Conservation (phyloP, 2,113 vertebrate genomes). For the Antigone vipio region DNA sequence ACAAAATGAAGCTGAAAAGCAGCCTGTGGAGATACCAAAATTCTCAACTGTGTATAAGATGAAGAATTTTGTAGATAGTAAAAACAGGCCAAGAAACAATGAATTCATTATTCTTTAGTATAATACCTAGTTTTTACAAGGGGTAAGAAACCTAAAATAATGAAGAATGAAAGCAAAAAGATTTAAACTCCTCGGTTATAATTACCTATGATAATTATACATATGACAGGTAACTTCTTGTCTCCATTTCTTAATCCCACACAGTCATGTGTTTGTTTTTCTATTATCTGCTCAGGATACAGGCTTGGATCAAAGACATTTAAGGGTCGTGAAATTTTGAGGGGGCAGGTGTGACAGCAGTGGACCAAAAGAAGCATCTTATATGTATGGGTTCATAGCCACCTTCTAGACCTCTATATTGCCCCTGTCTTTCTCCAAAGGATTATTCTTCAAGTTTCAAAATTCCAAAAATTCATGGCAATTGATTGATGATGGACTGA, state of each 20-base stretch:
- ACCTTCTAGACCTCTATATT: not conserved
- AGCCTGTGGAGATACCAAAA: not conserved
- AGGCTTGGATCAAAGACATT: not conserved
- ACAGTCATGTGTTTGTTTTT: not conserved
- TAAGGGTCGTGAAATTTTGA: not conserved
- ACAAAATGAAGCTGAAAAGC: not conserved
- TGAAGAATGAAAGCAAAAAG: not conserved
- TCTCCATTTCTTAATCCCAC: slow-evolving; percentile 8
- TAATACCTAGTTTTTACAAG: not conserved
- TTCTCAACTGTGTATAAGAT: not conserved
- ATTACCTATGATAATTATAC: not conserved
- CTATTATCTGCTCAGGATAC: not conserved
- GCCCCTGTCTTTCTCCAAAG: not conserved
- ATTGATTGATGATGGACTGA: not conserved
- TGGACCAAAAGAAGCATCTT: not conserved
- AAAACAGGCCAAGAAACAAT: not conserved
- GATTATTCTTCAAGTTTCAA: not conserved
- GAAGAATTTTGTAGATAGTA: not conserved
- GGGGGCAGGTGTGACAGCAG: not conserved
- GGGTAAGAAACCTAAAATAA: not conserved
- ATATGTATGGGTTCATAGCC: not conserved
- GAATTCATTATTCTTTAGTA: not conserved
- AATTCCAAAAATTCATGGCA: not conserved
- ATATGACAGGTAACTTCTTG: not conserved
- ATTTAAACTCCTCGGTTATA: not conserved